A percentile compares a stretch with the other conserved stretches of the same genome.
Conservation (phyloP, 2,113 vertebrate genomes). For the Conger conger region DNA sequence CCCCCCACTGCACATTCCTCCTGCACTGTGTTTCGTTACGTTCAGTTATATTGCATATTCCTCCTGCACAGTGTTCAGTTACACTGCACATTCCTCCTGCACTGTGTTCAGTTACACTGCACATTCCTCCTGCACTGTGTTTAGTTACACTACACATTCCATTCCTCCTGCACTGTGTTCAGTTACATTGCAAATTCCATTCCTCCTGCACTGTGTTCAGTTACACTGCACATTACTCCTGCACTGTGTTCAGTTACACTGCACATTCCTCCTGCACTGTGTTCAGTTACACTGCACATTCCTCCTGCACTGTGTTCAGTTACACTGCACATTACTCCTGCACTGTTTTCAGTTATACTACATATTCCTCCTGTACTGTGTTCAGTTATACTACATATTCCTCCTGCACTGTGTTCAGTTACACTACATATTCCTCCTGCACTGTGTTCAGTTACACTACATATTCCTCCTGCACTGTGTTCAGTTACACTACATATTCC, state of each 20-base stretch:
- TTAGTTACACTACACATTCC: neutral
- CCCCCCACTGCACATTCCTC: neutral
- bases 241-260: neutral
- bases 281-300: neutral
- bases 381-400: neutral
- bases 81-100: neutral
- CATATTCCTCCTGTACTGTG: neutral
- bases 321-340: neutral
- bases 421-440: neutral
- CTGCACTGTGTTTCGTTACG: neutral
- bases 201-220: neutral
- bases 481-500: neutral
- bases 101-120: neutral
- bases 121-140: neutral
- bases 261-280: neutral
- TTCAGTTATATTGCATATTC: neutral
- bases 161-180: neutral
- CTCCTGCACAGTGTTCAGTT: neutral
- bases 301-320: no score
- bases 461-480: neutral
- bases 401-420: neutral
- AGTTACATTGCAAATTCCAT: no score
- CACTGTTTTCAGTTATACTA: neutral
- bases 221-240: neutral
- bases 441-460: neutral